Percentiles rank a stretch among this genome's conserved stretches.
These are phyloP conservation scores for Eilema griseolum DNA, from an alignment of 2,888 invertebrate species.

Conservation along the genomic window DNA sequence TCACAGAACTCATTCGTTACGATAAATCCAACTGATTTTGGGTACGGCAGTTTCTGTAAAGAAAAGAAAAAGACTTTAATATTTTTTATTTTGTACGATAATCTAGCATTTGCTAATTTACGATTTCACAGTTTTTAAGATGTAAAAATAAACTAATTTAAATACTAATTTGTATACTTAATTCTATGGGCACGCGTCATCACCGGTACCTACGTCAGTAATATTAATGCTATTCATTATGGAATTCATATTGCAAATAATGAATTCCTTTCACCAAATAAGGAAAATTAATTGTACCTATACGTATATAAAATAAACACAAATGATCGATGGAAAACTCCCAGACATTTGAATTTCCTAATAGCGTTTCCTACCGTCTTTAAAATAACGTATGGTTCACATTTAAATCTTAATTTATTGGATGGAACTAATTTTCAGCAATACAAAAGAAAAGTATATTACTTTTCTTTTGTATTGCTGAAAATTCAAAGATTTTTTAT, in stretches of 20 bases:
- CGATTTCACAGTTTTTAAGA: background rate
- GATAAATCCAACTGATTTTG: slow-evolving; percentile 96
- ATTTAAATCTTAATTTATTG: too few species aligned
- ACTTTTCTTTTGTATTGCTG: too few species aligned
- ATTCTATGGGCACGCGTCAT: too few species aligned
- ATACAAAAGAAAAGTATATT: too few species aligned
- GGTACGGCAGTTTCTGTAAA: slow-evolving; percentile 92
- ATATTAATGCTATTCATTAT: too few species aligned
- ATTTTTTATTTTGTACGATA: background rate
- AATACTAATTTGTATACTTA: too few species aligned
- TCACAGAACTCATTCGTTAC: slow-evolving; percentile 99
- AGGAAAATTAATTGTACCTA: background rate
- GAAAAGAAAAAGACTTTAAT: background rate
- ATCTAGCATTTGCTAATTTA: background rate
- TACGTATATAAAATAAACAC: background rate
- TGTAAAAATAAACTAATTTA: background rate
- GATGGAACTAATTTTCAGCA: too few species aligned
- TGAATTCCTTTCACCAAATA: background rate
- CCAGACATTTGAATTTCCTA: background rate
- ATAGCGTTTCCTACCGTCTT: background rate
- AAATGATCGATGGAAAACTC: background rate
- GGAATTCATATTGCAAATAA: too few species aligned
- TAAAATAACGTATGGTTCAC: background rate
- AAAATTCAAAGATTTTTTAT: too few species aligned
- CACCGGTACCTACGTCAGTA: too few species aligned